Evolutionary conservation across 2,113 vertebrate species (phyloP).

Genomic region (Amblyornis subalaris): DNA sequence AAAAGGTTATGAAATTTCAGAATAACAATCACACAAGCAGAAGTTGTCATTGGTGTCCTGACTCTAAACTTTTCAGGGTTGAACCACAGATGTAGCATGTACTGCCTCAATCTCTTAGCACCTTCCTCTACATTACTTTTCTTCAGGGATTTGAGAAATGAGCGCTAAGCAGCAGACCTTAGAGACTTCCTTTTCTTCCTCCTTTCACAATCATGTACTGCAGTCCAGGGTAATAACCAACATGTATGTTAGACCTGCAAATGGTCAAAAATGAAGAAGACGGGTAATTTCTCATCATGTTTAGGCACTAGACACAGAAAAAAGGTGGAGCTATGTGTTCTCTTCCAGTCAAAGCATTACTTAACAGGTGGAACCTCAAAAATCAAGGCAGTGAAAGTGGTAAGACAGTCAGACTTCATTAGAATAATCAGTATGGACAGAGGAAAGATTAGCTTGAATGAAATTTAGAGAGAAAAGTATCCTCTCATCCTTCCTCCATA

Average conservation of each 20-base stretch:
- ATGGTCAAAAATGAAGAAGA: background rate
- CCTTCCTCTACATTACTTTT: background rate
- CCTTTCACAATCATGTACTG: background rate
- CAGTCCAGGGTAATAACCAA: background rate
- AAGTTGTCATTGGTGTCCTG: accelerated
- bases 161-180: background rate
- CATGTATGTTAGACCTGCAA: background rate
- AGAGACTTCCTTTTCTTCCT: background rate
- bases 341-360: background rate
- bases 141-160: background rate
- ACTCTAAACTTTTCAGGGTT: background rate
- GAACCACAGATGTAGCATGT: accelerated
- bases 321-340: background rate
- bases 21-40: background rate
- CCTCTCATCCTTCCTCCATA: background rate
- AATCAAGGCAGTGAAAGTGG: background rate
- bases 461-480: background rate
- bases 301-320: background rate
- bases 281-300: background rate
- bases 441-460: background rate
- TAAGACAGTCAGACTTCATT: background rate
- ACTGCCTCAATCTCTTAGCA: background rate
- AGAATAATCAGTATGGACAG: background rate
- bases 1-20: background rate
- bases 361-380: background rate